Conservation (phyloP, 2,888 invertebrate genomes). For the Glyphotaelius pellucidus region DNA sequence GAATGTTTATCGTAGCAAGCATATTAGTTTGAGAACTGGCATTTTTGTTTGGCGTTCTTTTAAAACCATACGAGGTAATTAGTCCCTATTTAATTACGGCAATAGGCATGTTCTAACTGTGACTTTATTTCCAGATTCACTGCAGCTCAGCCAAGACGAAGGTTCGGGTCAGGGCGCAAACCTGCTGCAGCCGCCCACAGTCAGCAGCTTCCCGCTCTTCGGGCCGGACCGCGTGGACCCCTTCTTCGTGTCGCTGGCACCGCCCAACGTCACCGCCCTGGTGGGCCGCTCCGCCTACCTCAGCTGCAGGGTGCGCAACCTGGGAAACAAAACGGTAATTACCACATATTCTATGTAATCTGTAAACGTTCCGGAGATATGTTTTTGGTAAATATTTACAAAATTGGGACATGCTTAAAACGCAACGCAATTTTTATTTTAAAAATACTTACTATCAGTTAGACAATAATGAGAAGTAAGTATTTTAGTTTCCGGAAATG, state of each 20-base stretch:
- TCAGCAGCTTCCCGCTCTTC: conserved; percentile 62
- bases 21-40: no score
- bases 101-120: background rate
- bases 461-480: no score
- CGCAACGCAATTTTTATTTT: no score
- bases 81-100: no score
- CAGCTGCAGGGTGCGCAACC: conserved; percentile 81
- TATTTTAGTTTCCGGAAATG: no score
- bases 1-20: no score
- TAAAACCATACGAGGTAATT: no score
- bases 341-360: background rate
- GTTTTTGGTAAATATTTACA: no score
- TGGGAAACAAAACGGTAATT: conserved; percentile 82
- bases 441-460: no score
- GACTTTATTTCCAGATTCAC: conserved; percentile 59
- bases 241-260: conserved; percentile 80
- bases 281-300: conserved; percentile 83
- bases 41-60: no score
- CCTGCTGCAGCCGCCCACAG: conserved; percentile 61
- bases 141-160: conserved; percentile 62
- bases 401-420: no score
- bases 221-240: conserved; percentile 72
- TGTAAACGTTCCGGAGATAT: background rate
- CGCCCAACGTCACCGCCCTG: conserved; percentile 81
- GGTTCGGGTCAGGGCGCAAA: conserved; percentile 57